Evolutionary conservation across 1,140 invertebrate genomes (phyloP).

Genomic region (Plodia interpunctella): DNA sequence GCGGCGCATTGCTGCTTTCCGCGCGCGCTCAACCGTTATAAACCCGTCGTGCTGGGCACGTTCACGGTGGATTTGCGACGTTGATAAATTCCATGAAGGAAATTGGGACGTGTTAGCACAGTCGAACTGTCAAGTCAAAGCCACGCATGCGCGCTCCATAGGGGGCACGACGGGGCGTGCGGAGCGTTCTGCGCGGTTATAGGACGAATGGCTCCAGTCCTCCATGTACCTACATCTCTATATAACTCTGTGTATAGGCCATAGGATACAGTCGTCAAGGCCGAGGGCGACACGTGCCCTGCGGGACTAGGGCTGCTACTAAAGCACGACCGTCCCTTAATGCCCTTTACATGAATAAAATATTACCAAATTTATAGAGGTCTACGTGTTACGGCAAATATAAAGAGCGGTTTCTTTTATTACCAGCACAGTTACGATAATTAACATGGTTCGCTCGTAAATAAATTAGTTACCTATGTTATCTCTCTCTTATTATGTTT

Average conservation of each 20-base stretch:
- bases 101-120: slow-evolving; percentile 55
- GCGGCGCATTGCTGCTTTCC: slow-evolving; percentile 36
- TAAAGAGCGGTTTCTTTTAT: not conserved
- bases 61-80: slow-evolving; percentile 21
- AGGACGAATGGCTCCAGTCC: slow-evolving; percentile 48
- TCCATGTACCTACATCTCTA: slow-evolving; percentile 32
- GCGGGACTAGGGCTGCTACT: slow-evolving; percentile 9
- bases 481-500: no score
- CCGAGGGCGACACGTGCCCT: slow-evolving; percentile 48
- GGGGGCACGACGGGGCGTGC: slow-evolving; percentile 64
- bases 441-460: no score
- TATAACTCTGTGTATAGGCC: slow-evolving; percentile 21
- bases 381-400: not conserved
- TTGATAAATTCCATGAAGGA: slow-evolving; percentile 31
- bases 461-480: no score
- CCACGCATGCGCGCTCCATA: slow-evolving; percentile 51
- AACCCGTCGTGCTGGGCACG: not conserved
- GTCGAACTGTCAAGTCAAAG: slow-evolving; percentile 54
- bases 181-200: slow-evolving; percentile 47
- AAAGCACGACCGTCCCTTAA: slow-evolving; percentile 14
- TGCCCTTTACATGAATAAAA: slow-evolving; percentile 11
- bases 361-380: not conserved
- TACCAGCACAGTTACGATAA: no score
- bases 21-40: slow-evolving; percentile 15
- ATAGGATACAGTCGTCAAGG: slow-evolving; percentile 47